phyloP scores from a whole-genome alignment of 2,113 vertebrate genomes.

The Empidonax traillii region DNA sequence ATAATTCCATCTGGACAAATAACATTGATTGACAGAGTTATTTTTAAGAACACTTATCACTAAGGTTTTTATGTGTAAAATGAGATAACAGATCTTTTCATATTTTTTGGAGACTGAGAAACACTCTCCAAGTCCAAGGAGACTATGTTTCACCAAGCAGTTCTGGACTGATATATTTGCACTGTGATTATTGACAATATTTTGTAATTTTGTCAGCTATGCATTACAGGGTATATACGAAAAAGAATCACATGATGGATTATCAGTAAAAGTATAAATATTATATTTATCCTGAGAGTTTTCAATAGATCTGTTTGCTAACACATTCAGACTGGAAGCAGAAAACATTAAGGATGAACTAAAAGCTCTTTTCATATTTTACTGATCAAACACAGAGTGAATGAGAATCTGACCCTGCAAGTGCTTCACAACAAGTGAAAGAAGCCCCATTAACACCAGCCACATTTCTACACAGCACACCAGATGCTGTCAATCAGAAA shows the following conservation, averaged over 20 bases:
- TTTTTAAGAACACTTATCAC: constrained; percentile 22
- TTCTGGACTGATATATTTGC: background rate
- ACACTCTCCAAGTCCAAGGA: background rate
- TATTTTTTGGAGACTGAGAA: background rate
- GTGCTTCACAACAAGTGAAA: background rate
- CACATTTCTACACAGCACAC: background rate
- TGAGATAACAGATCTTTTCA: background rate
- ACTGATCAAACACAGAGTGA: background rate
- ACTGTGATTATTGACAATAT: background rate
- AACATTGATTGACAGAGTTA: background rate
- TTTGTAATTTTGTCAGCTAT: background rate
- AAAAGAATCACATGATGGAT: background rate
- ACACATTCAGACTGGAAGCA: background rate
- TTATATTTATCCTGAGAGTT: background rate
- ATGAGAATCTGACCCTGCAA: background rate
- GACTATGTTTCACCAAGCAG: background rate
- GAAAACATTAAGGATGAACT: background rate
- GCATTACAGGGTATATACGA: background rate
- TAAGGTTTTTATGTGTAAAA: background rate
- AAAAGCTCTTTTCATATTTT: background rate
- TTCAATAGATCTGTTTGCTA: background rate
- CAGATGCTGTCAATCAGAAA: background rate
- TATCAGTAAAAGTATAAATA: background rate
- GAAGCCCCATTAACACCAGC: background rate
- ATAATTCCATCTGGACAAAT: constrained; percentile 6